A percentile compares a stretch with the other conserved stretches of the same genome.
Conservation (phyloP, 2,797 vertebrate species). For the Halcyon badia region DNA sequence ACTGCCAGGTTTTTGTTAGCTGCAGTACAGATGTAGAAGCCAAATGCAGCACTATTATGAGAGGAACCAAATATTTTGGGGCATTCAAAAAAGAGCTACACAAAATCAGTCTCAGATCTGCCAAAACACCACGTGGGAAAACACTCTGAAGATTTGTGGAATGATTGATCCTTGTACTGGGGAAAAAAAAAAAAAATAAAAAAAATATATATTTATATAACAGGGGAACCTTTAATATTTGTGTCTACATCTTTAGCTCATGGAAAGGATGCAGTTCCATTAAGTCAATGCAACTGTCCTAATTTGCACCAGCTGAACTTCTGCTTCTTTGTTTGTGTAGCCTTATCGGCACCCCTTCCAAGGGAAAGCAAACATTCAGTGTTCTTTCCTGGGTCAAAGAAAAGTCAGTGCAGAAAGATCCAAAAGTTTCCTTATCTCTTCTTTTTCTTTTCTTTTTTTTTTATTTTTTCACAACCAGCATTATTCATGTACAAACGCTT, state of each 20-base stretch:
- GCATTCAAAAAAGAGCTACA: background rate
- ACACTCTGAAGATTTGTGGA: slow-evolving; percentile 2
- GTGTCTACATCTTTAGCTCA: slow-evolving; percentile 31
- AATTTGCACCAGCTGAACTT: slow-evolving; percentile 71
- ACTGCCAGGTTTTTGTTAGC: background rate
- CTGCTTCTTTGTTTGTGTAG: slow-evolving; percentile 67
- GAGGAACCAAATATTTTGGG: background rate
- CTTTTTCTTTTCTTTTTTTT: slow-evolving; percentile 5
- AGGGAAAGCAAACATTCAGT: slow-evolving; percentile 72
- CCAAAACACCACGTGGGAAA: background rate
- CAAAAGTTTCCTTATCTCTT: slow-evolving; percentile 29
- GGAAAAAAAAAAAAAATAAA: background rate
- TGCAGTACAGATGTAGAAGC: background rate
- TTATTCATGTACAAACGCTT: background rate
- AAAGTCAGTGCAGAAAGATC: slow-evolving; percentile 60
- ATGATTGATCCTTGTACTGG: slow-evolving; percentile 1
- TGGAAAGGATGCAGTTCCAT: slow-evolving; percentile 30
- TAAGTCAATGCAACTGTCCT: slow-evolving; percentile 39
- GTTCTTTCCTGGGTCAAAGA: slow-evolving; percentile 66
- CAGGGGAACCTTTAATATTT: slow-evolving; percentile 35
- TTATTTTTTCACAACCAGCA: background rate
- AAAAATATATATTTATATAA: background rate
- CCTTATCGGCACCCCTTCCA: slow-evolving; percentile 62
- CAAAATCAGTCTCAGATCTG: background rate
- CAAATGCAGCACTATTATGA: background rate